Conservation (phyloP, 2,888 invertebrate genomes). For the Apamea anceps region DNA sequence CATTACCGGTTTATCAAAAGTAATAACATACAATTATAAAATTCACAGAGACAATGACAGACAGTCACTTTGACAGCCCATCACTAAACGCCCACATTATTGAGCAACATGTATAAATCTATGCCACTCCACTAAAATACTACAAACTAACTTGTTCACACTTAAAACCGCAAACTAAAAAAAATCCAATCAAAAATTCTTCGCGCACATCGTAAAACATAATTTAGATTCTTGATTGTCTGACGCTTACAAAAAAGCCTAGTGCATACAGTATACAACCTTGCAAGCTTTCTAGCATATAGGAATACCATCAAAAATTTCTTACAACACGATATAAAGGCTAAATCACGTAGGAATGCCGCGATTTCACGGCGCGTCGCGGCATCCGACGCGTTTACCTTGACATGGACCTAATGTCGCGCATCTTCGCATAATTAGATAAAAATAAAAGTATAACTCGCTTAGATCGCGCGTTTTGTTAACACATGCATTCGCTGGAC, state of each 20-base stretch:
- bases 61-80: constrained; percentile 6
- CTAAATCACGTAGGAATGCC: constrained; percentile 59
- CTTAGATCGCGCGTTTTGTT: constrained; percentile 61
- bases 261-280: constrained; percentile 27
- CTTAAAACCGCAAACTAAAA: constrained; percentile 10
- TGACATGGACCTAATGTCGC: constrained; percentile 83
- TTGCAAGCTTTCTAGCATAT: constrained; percentile 53
- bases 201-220: constrained; percentile 13
- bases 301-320: constrained; percentile 60
- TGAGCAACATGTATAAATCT: constrained; percentile 20
- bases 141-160: neutral
- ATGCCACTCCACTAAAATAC: constrained; percentile 2
- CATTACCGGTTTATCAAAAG: constrained; percentile 8
- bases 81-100: constrained; percentile 26
- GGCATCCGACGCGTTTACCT: constrained; percentile 77
- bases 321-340: constrained; percentile 64
- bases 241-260: constrained; percentile 16
- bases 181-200: constrained; percentile 30
- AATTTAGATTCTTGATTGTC: constrained; percentile 21
- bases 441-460: constrained; percentile 77
- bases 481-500: constrained; percentile 68
- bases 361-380: constrained; percentile 57
- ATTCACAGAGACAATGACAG: constrained; percentile 40
- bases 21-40: constrained; percentile 38
- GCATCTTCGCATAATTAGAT: constrained; percentile 78